These are phyloP conservation scores for Sardinella longiceps DNA, from an alignment of 2,797 vertebrate species.

Conservation along the genomic window DNA sequence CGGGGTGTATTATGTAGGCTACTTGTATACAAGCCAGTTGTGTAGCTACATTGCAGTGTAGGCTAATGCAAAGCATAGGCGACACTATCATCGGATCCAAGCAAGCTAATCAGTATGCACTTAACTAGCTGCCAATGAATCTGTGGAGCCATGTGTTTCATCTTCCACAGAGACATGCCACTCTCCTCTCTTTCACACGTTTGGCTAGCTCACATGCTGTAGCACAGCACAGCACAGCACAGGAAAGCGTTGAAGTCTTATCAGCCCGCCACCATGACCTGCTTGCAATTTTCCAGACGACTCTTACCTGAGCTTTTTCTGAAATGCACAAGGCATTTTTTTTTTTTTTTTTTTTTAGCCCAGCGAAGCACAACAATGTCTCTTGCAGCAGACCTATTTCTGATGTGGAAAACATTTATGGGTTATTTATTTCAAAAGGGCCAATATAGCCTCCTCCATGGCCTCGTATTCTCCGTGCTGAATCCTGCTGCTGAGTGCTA, in stretches of 20 bases:
- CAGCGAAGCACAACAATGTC: background rate
- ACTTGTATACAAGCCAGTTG: background rate
- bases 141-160: background rate
- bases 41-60: background rate
- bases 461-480: background rate
- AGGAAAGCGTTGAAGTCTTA: background rate
- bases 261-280: background rate
- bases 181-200: background rate
- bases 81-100: constrained; percentile 27
- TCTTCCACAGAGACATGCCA: background rate
- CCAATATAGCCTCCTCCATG: too few relatives aligned
- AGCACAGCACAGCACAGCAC: too few relatives aligned
- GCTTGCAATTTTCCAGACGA: background rate
- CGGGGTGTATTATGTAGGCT: background rate
- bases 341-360: constrained; percentile 6
- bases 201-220: background rate
- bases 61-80: background rate
- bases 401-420: background rate
- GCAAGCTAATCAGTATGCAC: constrained; percentile 58
- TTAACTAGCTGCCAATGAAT: constrained; percentile 58
- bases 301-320: background rate
- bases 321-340: background rate
- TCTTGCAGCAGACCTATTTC: background rate
- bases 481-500: constrained; percentile 43
- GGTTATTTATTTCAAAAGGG: background rate